Evolutionary conservation across 2,797 vertebrate species (phyloP).

Genomic region (Phrynocephalus vlangalii): DNA sequence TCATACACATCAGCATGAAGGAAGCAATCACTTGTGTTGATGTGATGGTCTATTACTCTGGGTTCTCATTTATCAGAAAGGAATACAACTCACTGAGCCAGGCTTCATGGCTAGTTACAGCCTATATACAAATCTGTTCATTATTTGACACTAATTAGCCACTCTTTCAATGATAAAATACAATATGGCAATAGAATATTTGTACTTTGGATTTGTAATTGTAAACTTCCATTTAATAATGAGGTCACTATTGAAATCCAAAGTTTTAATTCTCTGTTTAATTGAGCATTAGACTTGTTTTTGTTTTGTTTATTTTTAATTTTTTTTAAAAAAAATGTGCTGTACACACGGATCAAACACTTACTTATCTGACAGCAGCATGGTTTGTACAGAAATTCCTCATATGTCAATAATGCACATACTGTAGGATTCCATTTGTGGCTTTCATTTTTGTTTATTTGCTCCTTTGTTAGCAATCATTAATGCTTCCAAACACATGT

Average conservation of each 20-base stretch:
- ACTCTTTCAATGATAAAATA: conserved; percentile 3
- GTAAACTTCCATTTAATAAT: neutral
- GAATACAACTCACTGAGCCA: conserved; percentile 4
- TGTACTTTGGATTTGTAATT: conserved; percentile 13
- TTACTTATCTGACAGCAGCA: neutral
- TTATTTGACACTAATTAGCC: neutral
- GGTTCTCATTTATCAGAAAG: conserved; percentile 3
- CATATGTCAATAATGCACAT: neutral
- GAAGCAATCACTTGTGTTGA: conserved; percentile 4
- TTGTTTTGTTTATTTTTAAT: neutral
- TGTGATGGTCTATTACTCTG: conserved; percentile 16
- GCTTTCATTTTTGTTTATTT: neutral
- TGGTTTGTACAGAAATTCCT: neutral
- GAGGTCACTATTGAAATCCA: conserved; percentile 2
- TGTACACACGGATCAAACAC: neutral
- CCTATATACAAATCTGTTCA: neutral
- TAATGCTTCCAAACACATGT: neutral
- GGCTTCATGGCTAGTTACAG: neutral
- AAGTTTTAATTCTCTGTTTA: neutral
- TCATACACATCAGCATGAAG: neutral
- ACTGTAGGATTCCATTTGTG: neutral
- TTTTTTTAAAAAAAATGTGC: no score
- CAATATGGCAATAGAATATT: neutral
- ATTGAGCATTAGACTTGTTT: neutral
- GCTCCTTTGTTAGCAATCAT: neutral